Conservation (phyloP, 2,113 vertebrate species). For the Dicrurus megarhynchus region DNA sequence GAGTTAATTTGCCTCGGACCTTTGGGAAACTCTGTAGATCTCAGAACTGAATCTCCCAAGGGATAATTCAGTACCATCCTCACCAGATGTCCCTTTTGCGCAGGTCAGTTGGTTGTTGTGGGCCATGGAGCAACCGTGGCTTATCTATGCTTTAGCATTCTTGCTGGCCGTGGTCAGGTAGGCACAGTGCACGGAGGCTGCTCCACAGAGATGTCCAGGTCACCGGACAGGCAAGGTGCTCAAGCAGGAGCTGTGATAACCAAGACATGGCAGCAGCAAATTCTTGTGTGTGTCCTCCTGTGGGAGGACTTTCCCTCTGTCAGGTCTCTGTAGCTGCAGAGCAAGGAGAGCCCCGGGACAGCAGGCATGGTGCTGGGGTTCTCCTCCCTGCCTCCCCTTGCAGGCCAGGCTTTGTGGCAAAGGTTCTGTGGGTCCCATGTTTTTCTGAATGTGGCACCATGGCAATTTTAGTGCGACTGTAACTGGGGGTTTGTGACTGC, state of each 20-base stretch:
- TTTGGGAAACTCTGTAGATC: neutral
- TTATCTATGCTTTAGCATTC: neutral
- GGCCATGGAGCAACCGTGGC: fast-evolving
- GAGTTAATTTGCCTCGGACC: neutral
- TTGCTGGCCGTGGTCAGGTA: neutral
- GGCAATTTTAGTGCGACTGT: neutral
- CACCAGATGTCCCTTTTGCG: neutral
- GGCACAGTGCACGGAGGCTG: fast-evolving
- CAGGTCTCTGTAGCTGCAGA: neutral
- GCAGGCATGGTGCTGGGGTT: neutral
- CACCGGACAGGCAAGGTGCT: neutral
- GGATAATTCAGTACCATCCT: neutral
- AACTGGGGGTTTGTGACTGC: neutral
- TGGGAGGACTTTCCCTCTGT: neutral
- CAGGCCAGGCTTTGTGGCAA: neutral
- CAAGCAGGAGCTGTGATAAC: neutral
- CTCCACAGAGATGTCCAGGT: neutral
- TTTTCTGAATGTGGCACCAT: neutral
- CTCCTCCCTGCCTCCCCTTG: neutral
- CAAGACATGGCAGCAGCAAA: neutral
- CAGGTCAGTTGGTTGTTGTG: neutral
- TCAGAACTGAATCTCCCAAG: neutral
- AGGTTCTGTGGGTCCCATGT: fast-evolving
- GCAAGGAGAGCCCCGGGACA: fast-evolving
- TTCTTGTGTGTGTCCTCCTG: neutral